Base-by-base conservation (phyloP, 2,797 vertebrate species). In the Helostoma temminkii region DNA sequence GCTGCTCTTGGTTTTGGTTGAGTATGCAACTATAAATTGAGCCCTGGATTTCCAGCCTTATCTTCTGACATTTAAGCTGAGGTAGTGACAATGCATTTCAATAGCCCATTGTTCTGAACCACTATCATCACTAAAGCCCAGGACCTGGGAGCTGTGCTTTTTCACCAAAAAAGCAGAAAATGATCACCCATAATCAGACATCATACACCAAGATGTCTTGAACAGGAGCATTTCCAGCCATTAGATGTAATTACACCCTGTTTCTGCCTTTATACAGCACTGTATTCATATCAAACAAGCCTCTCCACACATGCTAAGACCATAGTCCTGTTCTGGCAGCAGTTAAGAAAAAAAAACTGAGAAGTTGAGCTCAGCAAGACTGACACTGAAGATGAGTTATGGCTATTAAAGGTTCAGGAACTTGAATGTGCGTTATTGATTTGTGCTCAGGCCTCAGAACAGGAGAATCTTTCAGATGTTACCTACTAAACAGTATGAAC, bases 101-200 rank as follows among this genome's bases (percentile, higher is more conserved):
- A 92, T 92, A 89, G 88, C 74, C 81, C 78, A 91, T 94, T 95
- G 92, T 95, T 92, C 92, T 87, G 90, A 84, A 74, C 65, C 85
- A 76, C 91, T 90, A 92, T 93, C 92, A 92, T 91, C 82, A 89
- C 80, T 75, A 81, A 83, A 90, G 76, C 83, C 71, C 76, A 75
- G 78, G 55, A 88, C 82, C 86, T 86, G 81, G 80, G 74, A 82
- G 90, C 84, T 73, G 56, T 82, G 83, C 74, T 77, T 93, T 91
- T 91, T 91, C 74, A 83, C 84, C 82, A 88, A 83, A 88, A n/a
- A 84, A 86, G 71, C 86, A 80, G 75, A 88, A 92, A 90, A 94
- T 91, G 91, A 92, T 91, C 92, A 90, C 91, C 89, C 77, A 90
- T 93, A 92, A 94, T 94, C 89, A 93, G 82, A 87, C 84, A 82